Base-by-base conservation (phyloP, 2,888 invertebrate genomes). In the Trachelus troglodyta region DNA sequence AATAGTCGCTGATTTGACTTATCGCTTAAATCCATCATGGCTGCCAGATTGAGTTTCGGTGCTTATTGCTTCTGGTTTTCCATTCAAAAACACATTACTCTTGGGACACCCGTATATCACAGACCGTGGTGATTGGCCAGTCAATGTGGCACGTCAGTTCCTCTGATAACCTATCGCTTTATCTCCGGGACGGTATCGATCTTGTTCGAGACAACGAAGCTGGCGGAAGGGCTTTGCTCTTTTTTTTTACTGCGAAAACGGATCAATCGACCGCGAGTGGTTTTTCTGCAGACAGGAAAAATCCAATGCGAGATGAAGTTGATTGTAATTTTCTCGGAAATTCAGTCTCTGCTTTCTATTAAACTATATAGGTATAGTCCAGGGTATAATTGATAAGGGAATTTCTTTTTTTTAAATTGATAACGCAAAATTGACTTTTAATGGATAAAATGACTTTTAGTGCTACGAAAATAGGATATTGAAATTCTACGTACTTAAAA, bases 401-500 rank as follows among this genome's bases (percentile, higher is more conserved):
- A 15, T 15, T 15, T 40, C 4, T 40, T 15, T 40, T 6, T 40
- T 40, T 40, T 15, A 15, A 15, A 15, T 15, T 6, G 15, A 40
- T 40, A 56, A 9, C 56, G 9, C 9, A 15, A 56, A 56, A 56
- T 56, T 9, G 23, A 56, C 23, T 23, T 23, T 56, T 56, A 56
- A 56, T 56, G 0, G 23, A 56, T 23, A 34, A 11, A 34, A 11
- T 34, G 34, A 34, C 34, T 34, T 34, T 34, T 11, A 1, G 34
- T 34, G 1, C 56, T 23, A 56, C 23, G 56, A 23, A n/a, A 81
- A 80, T 75, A 79, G 78, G 75, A 78, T 83, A 83, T 83, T 80
- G 80, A 83, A 81, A 83, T 83, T 82, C 76, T 73, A n/a, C 68
- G 77, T 69, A 75, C 76, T 71, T 68, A 76, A 76, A 75, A 76